A percentile compares a stretch with the other conserved stretches of the same genome.
phyloP scores from a whole-genome alignment of 2,113 vertebrate genomes.

The Notechis scutatus region DNA sequence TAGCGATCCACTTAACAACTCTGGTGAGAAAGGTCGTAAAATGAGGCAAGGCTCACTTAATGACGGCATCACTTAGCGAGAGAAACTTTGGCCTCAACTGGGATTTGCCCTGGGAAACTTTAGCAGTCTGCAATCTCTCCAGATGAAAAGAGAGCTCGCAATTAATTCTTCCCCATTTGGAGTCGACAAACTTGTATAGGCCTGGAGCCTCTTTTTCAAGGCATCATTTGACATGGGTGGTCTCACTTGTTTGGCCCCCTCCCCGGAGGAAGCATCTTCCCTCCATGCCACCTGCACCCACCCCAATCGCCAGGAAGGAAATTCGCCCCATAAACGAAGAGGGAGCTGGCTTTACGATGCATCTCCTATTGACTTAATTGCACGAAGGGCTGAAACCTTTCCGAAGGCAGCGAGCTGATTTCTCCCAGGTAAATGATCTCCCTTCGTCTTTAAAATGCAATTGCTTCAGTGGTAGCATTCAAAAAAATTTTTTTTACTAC shows the following conservation, averaged over 20 bases:
- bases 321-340: conserved; percentile 28
- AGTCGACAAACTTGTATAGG: neutral
- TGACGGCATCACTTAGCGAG: too few species aligned
- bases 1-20: too few species aligned
- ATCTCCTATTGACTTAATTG: conserved; percentile 67
- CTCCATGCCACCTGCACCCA: neutral
- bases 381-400: conserved; percentile 61
- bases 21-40: too few species aligned
- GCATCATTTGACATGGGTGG: neutral
- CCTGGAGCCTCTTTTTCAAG: neutral
- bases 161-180: neutral
- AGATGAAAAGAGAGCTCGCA: neutral
- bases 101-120: too few species aligned
- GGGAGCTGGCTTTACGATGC: conserved; percentile 32
- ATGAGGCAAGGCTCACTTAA: too few species aligned
- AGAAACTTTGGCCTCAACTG: too few species aligned
- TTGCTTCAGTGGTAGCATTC: conserved; percentile 18
- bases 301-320: conserved; percentile 30
- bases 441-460: conserved; percentile 60
- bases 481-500: too few species aligned
- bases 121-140: neutral
- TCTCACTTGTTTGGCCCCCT: neutral
- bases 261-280: neutral
- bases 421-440: conserved; percentile 65
- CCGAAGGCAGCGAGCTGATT: conserved; percentile 58